Base-by-base conservation (phyloP, 2,113 vertebrate species). In the Pavo muticus region DNA sequence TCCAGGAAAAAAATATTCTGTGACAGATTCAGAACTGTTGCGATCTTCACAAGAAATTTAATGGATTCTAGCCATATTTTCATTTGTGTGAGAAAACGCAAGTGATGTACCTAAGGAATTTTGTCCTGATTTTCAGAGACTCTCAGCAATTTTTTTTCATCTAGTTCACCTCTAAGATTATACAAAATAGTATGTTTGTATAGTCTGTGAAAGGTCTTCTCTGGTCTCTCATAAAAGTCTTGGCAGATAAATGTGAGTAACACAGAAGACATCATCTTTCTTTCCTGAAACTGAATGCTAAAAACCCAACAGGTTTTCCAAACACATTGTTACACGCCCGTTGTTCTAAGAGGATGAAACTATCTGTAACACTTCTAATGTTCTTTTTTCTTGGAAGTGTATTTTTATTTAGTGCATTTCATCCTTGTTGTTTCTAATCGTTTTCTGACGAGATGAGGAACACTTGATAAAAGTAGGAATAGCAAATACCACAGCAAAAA, bases 171-270 rank as follows among this genome's bases (percentile, higher is more conserved):
- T 54, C 42, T 87, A 89, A 92, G 67, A 86, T 84, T 84, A 71
- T 68, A 92, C 29, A 88, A 82, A 92, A 77, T 35, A 84, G 59
- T 65, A 67, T 88, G 77, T 87, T 95, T 94, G 32, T 86, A 71
- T 77, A 94, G 93, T 70, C 61, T 83, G 69, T 23, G 40, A 84
- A 89, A 94, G n/a, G 39, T 88, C 61, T 91, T 39, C 59, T 91
- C 60, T 71, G 78, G 84, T 39, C 25, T 85, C 47, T 89, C 27
- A 47, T 35, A 61, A 82, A 91, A 86, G 39, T 40, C 67, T 86
- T 83, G 42, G 64, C 63, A 90, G 45, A 92, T 87, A 91, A 87
- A 85, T 48, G 11, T 65, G 11, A 59, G 16, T 29, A 92, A 89
- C 77, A 81, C 44, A 90, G 90, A 84, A 91, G 39, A 79, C 50